Conservation (phyloP, 1,140 invertebrate species). For the Drosophila obscura region DNA sequence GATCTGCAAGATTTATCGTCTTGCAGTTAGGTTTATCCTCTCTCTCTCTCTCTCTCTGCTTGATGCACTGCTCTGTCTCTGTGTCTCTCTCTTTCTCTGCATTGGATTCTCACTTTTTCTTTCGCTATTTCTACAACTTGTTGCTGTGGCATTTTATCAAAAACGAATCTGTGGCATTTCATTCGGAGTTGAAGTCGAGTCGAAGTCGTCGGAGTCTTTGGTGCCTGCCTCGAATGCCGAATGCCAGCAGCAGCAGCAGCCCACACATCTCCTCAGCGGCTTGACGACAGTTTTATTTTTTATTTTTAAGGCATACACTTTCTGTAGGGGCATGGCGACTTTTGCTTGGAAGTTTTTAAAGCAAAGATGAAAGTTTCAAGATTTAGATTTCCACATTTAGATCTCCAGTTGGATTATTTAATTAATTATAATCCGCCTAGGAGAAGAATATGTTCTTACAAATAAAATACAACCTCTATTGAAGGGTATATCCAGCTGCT, state of each 20-base stretch:
- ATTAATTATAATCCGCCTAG: no score
- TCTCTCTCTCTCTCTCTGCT: not conserved
- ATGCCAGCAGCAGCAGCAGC: constrained; percentile 25
- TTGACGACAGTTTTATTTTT: constrained; percentile 30
- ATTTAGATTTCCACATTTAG: no score
- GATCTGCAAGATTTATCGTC: constrained; percentile 30
- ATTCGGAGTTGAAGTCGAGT: constrained; percentile 31
- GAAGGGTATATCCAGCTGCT: no score
- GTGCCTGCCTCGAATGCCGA: constrained; percentile 25
- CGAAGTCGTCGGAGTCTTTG: constrained; percentile 20
- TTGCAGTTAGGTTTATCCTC: constrained; percentile 9
- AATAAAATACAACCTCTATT: no score
- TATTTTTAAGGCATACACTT: not conserved
- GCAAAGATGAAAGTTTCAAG: no score
- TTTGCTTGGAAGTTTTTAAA: not conserved
- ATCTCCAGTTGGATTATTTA: no score
- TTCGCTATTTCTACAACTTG: constrained; percentile 60
- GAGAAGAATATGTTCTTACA: no score
- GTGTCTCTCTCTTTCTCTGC: constrained; percentile 2
- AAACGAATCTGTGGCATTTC: constrained; percentile 75
- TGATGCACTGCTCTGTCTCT: constrained; percentile 11
- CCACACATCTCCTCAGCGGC: constrained; percentile 58
- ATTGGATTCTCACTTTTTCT: constrained; percentile 62
- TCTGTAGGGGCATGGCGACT: not conserved
- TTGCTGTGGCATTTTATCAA: constrained; percentile 73